Evolutionary conservation across 2,797 vertebrate genomes (phyloP).

Genomic region (Epinephelus awoara): DNA sequence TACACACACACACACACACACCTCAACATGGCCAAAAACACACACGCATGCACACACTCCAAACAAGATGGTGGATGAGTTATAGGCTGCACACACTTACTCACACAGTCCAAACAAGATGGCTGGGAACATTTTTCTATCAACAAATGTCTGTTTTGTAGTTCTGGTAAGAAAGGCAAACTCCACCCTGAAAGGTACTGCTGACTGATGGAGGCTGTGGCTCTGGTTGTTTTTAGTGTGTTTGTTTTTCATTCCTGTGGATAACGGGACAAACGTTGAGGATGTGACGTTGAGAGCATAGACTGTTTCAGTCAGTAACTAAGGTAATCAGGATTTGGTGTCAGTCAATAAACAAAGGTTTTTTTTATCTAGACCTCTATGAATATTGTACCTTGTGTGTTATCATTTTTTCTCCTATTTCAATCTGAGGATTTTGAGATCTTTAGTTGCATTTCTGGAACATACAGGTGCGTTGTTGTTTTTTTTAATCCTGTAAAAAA

Average conservation of each 20-base stretch:
- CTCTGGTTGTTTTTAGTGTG: neutral
- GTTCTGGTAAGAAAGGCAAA: neutral
- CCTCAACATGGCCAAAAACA: conserved; percentile 13
- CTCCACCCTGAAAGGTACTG: neutral
- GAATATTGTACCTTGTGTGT: neutral
- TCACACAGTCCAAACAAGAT: conserved; percentile 37
- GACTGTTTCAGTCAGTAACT: neutral
- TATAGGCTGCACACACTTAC: conserved; percentile 41
- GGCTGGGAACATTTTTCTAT: conserved; percentile 10
- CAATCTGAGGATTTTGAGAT: neutral
- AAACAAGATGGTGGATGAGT: conserved; percentile 69
- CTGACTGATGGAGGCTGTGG: neutral
- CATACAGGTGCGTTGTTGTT: neutral
- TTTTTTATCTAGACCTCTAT: neutral
- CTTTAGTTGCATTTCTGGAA: neutral
- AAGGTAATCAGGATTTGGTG: neutral
- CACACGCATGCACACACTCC: conserved; percentile 16
- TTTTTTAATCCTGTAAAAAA: neutral
- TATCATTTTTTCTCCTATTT: neutral
- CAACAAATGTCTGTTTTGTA: neutral
- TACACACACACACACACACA: conserved; percentile 1
- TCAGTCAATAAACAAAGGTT: neutral
- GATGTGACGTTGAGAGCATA: neutral
- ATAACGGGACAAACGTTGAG: neutral
- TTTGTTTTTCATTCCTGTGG: conserved; percentile 17